Evolutionary conservation across 2,797 vertebrate genomes (phyloP).

Genomic region (Micromesistius poutassou): DNA sequence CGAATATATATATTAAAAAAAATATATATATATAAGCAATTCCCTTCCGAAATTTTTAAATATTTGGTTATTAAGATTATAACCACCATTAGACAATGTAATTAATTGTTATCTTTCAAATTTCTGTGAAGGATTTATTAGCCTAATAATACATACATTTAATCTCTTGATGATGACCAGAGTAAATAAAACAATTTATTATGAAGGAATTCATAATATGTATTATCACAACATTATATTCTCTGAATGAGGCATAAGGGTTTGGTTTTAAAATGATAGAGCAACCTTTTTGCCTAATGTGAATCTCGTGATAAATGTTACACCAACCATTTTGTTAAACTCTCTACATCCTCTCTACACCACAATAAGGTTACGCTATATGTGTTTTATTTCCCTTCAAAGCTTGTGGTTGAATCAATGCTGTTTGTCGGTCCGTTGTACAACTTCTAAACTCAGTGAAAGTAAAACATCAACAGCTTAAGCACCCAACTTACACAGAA

Average conservation of each 20-base stretch:
- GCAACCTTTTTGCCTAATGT: background rate
- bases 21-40: background rate
- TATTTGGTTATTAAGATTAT: background rate
- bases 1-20: background rate
- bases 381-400: background rate
- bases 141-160: background rate
- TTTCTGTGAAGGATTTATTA: background rate
- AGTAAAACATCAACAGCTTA: background rate
- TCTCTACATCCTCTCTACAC: background rate
- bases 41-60: background rate
- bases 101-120: background rate
- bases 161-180: background rate
- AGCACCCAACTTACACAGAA: background rate
- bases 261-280: background rate
- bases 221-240: background rate
- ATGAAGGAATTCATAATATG: background rate
- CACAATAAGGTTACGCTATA: background rate
- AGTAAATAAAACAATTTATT: background rate
- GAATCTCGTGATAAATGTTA: background rate
- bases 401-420: background rate
- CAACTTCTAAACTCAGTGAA: background rate
- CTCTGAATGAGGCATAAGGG: background rate
- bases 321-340: background rate
- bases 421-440: background rate
- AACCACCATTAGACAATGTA: background rate